A percentile compares a stretch with the other conserved stretches of the same genome.
Evolutionary conservation across 2,888 invertebrate species (phyloP).

Genomic region (Deroplatys truncata): DNA sequence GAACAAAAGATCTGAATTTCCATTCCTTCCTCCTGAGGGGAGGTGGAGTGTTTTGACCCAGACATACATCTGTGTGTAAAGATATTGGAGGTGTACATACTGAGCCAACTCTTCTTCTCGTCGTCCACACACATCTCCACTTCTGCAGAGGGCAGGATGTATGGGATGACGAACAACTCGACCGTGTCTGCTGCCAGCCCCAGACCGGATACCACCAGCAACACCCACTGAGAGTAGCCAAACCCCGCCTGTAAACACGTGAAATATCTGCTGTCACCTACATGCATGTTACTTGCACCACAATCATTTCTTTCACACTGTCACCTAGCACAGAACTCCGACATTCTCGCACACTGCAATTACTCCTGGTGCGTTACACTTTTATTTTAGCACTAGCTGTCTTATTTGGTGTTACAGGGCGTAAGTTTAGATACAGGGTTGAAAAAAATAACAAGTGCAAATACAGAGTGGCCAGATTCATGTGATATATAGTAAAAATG

Average conservation of each 20-base stretch:
- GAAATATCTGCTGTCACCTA: neutral
- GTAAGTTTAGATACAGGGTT: too few species aligned
- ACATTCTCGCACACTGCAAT: neutral
- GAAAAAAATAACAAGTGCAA: too few species aligned
- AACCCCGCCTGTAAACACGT: slow-evolving; percentile 57
- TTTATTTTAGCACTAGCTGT: neutral
- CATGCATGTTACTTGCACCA: neutral
- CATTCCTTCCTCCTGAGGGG: too few species aligned
- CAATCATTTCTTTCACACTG: neutral
- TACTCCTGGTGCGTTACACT: neutral
- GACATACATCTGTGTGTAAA: too few species aligned
- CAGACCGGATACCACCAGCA: slow-evolving; percentile 61
- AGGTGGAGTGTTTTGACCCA: too few species aligned
- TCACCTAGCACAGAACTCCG: neutral
- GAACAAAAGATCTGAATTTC: too few species aligned
- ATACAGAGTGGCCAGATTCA: too few species aligned
- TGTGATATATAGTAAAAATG: too few species aligned
- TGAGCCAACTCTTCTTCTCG: slow-evolving; percentile 69
- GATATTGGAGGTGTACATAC: slow-evolving; percentile 41
- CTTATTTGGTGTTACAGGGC: too few species aligned
- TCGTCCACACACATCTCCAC: slow-evolving; percentile 72
- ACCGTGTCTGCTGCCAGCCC: slow-evolving; percentile 65
- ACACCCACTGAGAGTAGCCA: slow-evolving; percentile 62
- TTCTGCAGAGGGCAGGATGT: slow-evolving; percentile 70
- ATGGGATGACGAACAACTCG: slow-evolving; percentile 65